Conservation (phyloP, 30 jellyfish, hydroid and myxozoan species). For the Clytia hemisphaerica region DNA sequence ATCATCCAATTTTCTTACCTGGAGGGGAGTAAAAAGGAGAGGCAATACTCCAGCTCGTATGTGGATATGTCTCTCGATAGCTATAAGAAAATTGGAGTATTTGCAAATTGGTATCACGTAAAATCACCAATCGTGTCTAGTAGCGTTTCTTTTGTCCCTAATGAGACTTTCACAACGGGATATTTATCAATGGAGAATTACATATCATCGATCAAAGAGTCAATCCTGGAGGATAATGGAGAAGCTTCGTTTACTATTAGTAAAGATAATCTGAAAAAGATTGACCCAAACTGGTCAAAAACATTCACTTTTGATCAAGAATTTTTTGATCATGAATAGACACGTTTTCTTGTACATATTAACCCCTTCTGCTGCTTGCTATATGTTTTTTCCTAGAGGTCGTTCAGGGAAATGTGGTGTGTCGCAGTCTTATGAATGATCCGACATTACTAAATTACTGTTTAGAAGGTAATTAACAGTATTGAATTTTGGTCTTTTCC, state of each 20-base stretch:
- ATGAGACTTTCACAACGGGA: conserved; percentile 32
- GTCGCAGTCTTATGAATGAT: too few species aligned
- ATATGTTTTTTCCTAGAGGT: too few species aligned
- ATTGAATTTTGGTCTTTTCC: too few species aligned
- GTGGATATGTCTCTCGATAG: conserved; percentile 33
- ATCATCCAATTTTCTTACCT: conserved; percentile 33
- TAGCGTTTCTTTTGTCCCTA: neutral
- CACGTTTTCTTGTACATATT: too few species aligned
- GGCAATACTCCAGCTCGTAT: conserved; percentile 23
- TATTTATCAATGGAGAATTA: conserved; percentile 25
- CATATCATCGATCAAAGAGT: conserved; percentile 15
- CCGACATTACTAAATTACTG: too few species aligned
- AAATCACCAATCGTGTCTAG: neutral
- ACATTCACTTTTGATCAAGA: conserved; percentile 1
- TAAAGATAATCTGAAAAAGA: neutral
- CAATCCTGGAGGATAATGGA: conserved; percentile 1
- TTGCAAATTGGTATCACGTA: conserved; percentile 30
- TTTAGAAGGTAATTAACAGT: too few species aligned
- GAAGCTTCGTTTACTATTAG: neutral
- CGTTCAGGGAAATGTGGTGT: too few species aligned
- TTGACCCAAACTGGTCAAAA: neutral
- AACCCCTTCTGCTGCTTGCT: too few species aligned
- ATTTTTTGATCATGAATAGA: too few species aligned
- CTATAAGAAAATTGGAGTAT: conserved; percentile 9
- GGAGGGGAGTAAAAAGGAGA: conserved; percentile 25